phyloP scores from a whole-genome alignment of 2,888 invertebrate genomes.

The Ormyrus thymus region DNA sequence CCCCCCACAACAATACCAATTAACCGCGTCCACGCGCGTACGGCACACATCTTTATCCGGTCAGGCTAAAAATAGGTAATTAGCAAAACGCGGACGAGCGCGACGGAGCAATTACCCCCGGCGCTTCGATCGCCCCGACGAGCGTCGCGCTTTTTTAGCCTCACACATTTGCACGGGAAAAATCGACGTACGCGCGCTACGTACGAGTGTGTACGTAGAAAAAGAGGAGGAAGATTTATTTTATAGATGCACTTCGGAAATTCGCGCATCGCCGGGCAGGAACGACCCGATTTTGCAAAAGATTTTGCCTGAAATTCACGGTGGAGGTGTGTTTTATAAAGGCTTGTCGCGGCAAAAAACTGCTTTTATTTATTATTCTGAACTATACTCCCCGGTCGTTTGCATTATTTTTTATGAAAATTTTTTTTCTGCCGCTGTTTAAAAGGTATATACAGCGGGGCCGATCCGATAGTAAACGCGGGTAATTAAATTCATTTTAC shows the following conservation, averaged over 20 bases:
- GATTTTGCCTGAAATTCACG: conserved; percentile 33
- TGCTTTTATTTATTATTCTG: conserved; percentile 32
- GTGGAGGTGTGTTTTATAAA: conserved; percentile 23
- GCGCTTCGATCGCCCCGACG: conserved; percentile 21
- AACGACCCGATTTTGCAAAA: conserved; percentile 15
- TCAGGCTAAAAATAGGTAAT: conserved; percentile 43
- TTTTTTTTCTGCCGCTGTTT: neutral
- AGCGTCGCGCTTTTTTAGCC: neutral
- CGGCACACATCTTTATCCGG: neutral
- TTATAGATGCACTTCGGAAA: conserved; percentile 41
- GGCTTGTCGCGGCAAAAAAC: neutral
- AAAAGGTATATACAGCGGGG: neutral
- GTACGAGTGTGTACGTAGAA: neutral
- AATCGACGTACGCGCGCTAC: neutral
- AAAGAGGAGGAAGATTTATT: conserved; percentile 47
- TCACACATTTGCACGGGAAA: neutral
- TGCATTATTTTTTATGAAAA: conserved; percentile 8
- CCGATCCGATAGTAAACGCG: too few species aligned
- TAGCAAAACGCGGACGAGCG: conserved; percentile 31
- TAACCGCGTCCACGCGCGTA: conserved; percentile 7
- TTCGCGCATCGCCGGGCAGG: conserved; percentile 27
- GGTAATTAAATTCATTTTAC: too few species aligned
- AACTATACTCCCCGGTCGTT: neutral
- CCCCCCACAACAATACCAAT: conserved; percentile 31
- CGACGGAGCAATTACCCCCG: conserved; percentile 45